Percentiles rank a stretch among this genome's conserved stretches.
These are phyloP conservation scores for Prionace glauca DNA, from an alignment of 2,797 vertebrate genomes.

Conservation along the genomic window DNA sequence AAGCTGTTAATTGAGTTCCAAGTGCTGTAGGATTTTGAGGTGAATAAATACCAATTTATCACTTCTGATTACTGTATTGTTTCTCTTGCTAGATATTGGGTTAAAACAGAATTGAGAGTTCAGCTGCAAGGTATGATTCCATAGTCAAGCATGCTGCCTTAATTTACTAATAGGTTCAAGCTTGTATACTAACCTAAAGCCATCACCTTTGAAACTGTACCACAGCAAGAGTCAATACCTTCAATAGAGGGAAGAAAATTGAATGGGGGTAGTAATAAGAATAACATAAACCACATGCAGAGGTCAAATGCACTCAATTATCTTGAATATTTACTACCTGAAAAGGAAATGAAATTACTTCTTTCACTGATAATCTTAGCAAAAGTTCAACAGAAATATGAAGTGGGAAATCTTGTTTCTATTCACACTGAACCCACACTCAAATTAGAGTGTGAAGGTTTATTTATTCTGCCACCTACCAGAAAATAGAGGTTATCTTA, in stretches of 20 bases:
- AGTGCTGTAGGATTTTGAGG: neutral
- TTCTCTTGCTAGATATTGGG: neutral
- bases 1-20: neutral
- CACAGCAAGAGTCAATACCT: neutral
- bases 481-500: conserved; percentile 3
- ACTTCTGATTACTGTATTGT: neutral
- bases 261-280: neutral
- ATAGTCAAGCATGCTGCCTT: neutral
- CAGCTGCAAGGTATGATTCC: neutral
- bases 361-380: neutral
- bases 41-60: neutral
- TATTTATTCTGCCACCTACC: neutral
- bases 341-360: conserved; percentile 3
- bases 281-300: neutral
- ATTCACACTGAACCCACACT: neutral
- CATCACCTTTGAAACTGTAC: neutral
- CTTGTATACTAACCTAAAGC: neutral
- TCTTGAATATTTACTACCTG: neutral
- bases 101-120: neutral
- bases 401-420: conserved; percentile 13
- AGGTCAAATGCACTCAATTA: neutral
- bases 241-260: neutral
- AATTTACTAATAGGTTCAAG: neutral
- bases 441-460: neutral
- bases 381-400: neutral